These are phyloP conservation scores for Coecobrya sp. DNA, from an alignment of 2,888 invertebrate genomes.

Conservation along the genomic window DNA sequence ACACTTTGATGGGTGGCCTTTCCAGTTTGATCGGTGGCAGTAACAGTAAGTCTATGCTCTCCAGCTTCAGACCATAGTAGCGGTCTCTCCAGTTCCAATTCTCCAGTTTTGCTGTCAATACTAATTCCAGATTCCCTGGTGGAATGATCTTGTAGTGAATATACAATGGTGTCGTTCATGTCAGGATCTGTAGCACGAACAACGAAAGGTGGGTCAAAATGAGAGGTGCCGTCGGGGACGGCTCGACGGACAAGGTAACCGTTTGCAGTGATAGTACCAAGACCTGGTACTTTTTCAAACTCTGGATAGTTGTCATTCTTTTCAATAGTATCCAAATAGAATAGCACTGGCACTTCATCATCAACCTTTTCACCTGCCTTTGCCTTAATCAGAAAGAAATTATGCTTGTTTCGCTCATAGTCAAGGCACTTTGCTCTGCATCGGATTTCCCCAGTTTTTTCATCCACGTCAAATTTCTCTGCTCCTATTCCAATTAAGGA, in stretches of 20 bases:
- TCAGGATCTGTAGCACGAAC: conserved; percentile 89
- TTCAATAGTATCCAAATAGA: conserved; percentile 84
- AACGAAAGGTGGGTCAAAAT: conserved; percentile 93
- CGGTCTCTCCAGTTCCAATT: conserved; percentile 90
- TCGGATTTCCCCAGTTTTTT: conserved; percentile 91
- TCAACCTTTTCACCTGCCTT: conserved; percentile 85
- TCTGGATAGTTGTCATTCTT: conserved; percentile 84
- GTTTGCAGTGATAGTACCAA: conserved; percentile 70
- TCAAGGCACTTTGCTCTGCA: conserved; percentile 85
- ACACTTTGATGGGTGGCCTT: conserved; percentile 84
- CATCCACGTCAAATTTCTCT: conserved; percentile 91
- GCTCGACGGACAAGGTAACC: conserved; percentile 88
- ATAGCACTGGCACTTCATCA: conserved; percentile 84
- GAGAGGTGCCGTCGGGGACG: conserved; percentile 92
- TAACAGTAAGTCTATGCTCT: conserved; percentile 84
- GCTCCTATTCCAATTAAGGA: conserved; percentile 93
- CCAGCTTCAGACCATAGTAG: conserved; percentile 88
- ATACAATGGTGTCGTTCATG: conserved; percentile 83
- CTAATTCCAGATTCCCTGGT: conserved; percentile 87
- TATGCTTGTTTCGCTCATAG: conserved; percentile 84
- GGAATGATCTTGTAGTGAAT: conserved; percentile 78
- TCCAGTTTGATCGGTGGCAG: conserved; percentile 84
- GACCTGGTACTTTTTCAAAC: conserved; percentile 79
- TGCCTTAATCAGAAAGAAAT: conserved; percentile 85
- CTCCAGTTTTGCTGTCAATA: conserved; percentile 92